Conservation (phyloP, 2,888 invertebrate genomes). For the Spodoptera littoralis region DNA sequence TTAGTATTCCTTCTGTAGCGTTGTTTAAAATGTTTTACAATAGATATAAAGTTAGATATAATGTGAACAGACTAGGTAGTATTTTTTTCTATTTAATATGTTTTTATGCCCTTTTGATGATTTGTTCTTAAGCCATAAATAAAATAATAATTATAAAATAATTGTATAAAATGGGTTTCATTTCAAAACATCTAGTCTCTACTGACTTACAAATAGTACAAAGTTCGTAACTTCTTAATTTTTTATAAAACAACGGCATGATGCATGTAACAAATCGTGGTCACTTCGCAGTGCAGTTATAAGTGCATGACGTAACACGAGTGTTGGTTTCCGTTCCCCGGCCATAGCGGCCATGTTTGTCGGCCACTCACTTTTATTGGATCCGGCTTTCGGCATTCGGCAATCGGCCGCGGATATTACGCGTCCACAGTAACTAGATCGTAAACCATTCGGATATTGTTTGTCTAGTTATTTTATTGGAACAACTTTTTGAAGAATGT, state of each 20-base stretch:
- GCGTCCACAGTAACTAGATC: constrained; percentile 41
- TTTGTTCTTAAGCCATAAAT: too few species aligned
- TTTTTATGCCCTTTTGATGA: too few species aligned
- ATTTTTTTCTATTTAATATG: too few species aligned
- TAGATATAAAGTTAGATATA: too few species aligned
- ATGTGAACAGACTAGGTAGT: too few species aligned
- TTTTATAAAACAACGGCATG: neutral
- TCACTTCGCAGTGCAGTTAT: constrained; percentile 21
- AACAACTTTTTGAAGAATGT: constrained; percentile 40
- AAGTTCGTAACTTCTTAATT: neutral
- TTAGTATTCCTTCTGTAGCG: too few species aligned
- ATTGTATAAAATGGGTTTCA: too few species aligned
- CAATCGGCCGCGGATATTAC: constrained; percentile 45
- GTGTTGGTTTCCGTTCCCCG: constrained; percentile 32
- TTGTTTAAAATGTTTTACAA: too few species aligned
- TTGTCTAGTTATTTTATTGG: constrained; percentile 40
- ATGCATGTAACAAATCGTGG: neutral
- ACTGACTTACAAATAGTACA: too few species aligned
- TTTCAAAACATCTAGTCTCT: too few species aligned
- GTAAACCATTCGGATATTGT: constrained; percentile 49
- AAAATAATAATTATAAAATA: too few species aligned
- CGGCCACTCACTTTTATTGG: constrained; percentile 55
- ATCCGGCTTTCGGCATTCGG: constrained; percentile 43
- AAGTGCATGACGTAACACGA: constrained; percentile 37
- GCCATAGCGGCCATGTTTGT: constrained; percentile 48